A percentile compares a stretch with the other conserved stretches of the same genome.
phyloP scores from a whole-genome alignment of 2,797 vertebrate genomes.

The Eulemur coronatus region DNA sequence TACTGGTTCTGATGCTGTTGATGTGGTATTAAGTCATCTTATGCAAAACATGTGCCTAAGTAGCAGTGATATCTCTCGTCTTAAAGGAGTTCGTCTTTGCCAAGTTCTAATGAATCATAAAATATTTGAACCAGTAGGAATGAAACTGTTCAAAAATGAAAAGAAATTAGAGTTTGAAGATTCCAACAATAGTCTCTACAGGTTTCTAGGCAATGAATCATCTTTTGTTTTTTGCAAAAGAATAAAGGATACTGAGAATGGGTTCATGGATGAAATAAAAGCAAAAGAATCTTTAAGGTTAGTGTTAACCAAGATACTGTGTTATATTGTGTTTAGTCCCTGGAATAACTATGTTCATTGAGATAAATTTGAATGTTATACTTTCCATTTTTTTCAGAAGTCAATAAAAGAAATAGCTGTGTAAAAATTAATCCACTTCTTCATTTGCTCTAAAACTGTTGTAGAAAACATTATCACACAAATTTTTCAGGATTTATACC shows the following conservation, averaged over 20 bases:
- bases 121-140: constrained; percentile 89
- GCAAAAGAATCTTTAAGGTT: constrained; percentile 84
- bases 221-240: constrained; percentile 57
- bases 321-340: neutral
- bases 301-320: constrained; percentile 20
- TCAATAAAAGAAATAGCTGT: neutral
- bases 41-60: constrained; percentile 92
- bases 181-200: constrained; percentile 88
- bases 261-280: constrained; percentile 74
- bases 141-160: constrained; percentile 88
- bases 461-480: neutral
- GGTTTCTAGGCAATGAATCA: constrained; percentile 85
- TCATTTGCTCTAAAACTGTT: neutral
- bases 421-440: neutral
- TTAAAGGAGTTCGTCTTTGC: constrained; percentile 91
- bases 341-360: neutral
- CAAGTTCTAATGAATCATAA: constrained; percentile 92
- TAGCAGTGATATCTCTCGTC: constrained; percentile 89
- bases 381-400: constrained; percentile 22
- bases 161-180: constrained; percentile 90
- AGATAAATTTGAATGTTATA: neutral
- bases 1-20: constrained; percentile 89
- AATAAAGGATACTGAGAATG: constrained; percentile 76
- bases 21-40: constrained; percentile 90
- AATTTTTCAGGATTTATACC: constrained; percentile 20